A percentile compares a stretch with the other conserved stretches of the same genome.
Evolutionary conservation across 2,888 invertebrate species (phyloP).

Genomic region (Spilarctia lutea): DNA sequence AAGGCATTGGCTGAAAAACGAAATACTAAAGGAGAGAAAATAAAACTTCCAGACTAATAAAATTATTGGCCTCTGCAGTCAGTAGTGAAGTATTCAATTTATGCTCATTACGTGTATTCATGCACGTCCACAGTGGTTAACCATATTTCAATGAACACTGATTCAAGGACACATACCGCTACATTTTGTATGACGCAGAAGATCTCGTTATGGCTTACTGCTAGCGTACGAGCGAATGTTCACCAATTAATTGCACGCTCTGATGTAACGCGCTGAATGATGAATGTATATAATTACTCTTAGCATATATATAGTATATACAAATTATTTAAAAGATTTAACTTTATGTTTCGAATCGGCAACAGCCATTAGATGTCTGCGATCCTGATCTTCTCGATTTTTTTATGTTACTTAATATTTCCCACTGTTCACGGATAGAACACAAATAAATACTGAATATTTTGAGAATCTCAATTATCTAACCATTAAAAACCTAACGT

Average conservation of each 20-base stretch:
- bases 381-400: neutral
- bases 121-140: neutral
- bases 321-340: no score
- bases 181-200: constrained; percentile 4
- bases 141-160: constrained; percentile 14
- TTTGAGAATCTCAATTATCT: neutral
- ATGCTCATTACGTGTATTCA: constrained; percentile 23
- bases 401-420: neutral
- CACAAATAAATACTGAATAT: neutral
- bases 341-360: neutral
- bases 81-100: neutral
- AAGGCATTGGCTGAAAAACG: constrained; percentile 25
- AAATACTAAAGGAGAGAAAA: constrained; percentile 6
- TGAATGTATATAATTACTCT: no score
- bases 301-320: no score
- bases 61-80: constrained; percentile 1
- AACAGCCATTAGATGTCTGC: neutral
- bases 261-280: no score
- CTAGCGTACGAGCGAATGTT: neutral
- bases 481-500: neutral
- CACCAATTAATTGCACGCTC: neutral
- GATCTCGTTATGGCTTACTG: neutral
- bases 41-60: constrained; percentile 7
- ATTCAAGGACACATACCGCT: constrained; percentile 32
- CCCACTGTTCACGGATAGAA: neutral